Evolutionary conservation across 2,888 invertebrate genomes (phyloP).

Genomic region (Epiblema foenella): DNA sequence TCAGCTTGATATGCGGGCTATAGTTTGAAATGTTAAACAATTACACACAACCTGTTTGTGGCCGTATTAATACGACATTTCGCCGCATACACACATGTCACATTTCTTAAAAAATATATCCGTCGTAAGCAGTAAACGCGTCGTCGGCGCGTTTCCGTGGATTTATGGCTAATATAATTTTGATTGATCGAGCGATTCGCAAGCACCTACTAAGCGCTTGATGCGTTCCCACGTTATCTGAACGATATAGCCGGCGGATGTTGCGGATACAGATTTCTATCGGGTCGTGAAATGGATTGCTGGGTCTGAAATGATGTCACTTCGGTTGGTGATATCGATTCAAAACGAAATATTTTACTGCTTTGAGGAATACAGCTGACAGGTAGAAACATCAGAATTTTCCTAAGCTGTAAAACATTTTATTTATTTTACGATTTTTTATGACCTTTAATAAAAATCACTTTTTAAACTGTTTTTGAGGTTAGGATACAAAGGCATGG

Average conservation of each 20-base stretch:
- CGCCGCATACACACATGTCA: background rate
- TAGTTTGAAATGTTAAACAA: too few species aligned
- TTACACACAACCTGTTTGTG: too few species aligned
- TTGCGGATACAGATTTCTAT: constrained; percentile 5
- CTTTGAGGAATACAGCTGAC: too few species aligned
- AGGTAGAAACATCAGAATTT: too few species aligned
- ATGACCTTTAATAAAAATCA: too few species aligned
- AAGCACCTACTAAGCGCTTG: constrained; percentile 30
- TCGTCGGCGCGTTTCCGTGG: constrained; percentile 63
- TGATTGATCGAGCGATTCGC: constrained; percentile 76
- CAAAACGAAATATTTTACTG: background rate
- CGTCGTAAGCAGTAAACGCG: constrained; percentile 34
- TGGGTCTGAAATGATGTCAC: background rate
- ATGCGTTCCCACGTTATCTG: constrained; percentile 38
- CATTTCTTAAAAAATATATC: background rate
- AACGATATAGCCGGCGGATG: constrained; percentile 12
- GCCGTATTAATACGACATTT: too few species aligned
- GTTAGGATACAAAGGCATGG: too few species aligned
- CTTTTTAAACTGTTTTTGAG: too few species aligned
- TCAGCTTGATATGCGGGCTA: too few species aligned
- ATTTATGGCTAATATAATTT: constrained; percentile 84
- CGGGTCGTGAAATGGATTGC: constrained; percentile 11
- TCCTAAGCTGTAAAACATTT: too few species aligned
- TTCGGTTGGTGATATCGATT: background rate
- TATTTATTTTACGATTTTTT: too few species aligned